phyloP scores from a whole-genome alignment of 2,888 invertebrate genomes.

The Cantharis nigra region DNA sequence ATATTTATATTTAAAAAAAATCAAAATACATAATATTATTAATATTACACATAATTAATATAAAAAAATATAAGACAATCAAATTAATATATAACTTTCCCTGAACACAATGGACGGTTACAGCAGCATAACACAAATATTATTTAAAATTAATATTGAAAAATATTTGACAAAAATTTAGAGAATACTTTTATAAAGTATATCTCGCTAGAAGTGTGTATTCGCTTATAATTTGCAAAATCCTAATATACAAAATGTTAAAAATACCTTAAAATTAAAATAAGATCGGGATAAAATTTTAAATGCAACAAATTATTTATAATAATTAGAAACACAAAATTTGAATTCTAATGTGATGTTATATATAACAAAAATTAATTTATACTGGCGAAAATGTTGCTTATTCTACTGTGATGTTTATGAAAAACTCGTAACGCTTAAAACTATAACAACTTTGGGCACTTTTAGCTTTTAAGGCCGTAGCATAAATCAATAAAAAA shows the following conservation, averaged over 20 bases:
- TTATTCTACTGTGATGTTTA: neutral
- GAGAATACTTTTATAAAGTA: neutral
- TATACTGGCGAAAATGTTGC: neutral
- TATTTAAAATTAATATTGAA: conserved; percentile 2
- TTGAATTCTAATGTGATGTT: neutral
- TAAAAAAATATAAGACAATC: conserved; percentile 16
- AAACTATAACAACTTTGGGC: neutral
- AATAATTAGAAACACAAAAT: neutral
- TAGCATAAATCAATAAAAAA: neutral
- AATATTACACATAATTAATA: conserved; percentile 5
- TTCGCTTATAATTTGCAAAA: neutral
- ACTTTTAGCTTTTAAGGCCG: neutral
- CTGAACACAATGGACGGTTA: conserved; percentile 49
- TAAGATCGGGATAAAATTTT: neutral
- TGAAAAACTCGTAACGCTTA: neutral
- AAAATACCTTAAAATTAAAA: neutral
- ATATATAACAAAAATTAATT: neutral
- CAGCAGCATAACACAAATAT: conserved; percentile 17
- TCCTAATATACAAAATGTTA: neutral
- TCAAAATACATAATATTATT: conserved; percentile 14
- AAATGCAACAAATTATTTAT: neutral
- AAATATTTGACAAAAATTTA: neutral
- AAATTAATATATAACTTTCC: conserved; percentile 33
- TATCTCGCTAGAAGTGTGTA: neutral
- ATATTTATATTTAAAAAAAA: conserved; percentile 15